Base-by-base conservation (phyloP, 2,113 vertebrate species). In the Pterocles burchelli region DNA sequence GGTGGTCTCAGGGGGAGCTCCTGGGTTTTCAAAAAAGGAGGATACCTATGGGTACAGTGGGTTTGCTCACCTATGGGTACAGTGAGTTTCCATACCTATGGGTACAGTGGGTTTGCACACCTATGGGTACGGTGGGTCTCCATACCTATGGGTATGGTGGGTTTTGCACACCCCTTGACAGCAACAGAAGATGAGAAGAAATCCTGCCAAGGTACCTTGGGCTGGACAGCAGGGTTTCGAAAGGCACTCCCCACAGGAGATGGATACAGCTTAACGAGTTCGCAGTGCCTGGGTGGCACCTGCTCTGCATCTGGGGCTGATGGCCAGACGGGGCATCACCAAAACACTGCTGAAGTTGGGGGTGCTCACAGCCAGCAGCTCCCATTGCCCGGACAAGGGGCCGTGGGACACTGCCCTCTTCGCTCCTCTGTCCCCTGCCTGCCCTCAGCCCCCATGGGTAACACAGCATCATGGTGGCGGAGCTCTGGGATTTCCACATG, bases 341-440 rank as follows among this genome's bases (percentile, higher is more conserved):
- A 7, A 46, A 36, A 11, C 22, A 6, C 70, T 31, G 21, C 25
- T 76, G 45, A 36, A 9, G 3, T 20, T 20, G 45, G 20, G n/a
- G 7, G 1, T 48, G 24, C n/a, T 72, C 24, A 14, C 36, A 88
- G 52, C 19, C 46, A 71, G 36, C 46, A 87, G 46, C 17, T 66
- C 41, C 77, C 45, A 11, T 9, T 0, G 0, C 21, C 6, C 0
- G 0, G n/a, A 5, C 31, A 21, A 46, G 24, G 62, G n/a, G 10
- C 43, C 25, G 6, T 26, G 51, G 51, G 61, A 46, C 28, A 7
- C 15, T 41, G 65, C 36, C 13, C 17, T 41, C 43, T 38, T 29
- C 58, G 6, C 41, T 46, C 22, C 34, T 49, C 28, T 63, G 48
- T 43, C 54, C 19, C 34, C 12, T 12, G 3, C 38, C 33, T 28